Base-by-base conservation (phyloP, 2,888 invertebrate genomes). In the Tanytarsus gracilentus region DNA sequence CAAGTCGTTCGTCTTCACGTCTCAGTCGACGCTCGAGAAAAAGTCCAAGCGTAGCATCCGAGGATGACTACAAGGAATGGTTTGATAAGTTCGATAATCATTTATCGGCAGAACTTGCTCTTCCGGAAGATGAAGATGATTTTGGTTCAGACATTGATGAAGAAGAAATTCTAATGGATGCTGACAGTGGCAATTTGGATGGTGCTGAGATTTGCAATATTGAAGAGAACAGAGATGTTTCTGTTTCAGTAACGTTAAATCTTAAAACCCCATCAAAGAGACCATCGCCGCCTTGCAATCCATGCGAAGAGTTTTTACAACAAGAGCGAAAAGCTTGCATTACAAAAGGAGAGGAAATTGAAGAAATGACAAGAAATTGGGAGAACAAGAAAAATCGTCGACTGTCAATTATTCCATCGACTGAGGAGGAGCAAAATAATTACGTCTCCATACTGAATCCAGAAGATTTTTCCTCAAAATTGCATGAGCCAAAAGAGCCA, bases 61-160 rank as follows among this genome's bases (percentile, higher is more conserved):
- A 60, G 39, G 50, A 49, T 7, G 60, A 60, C 36, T 60, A 60
- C 30, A 60, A 60, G n/a, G 60, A 60, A 50, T 60, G 60, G 60
- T 60, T 60, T 21, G 60, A 50, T 26, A 49, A 25, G 25, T 60
- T 60, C 33, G 50, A 60, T 36, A 60, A 39, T 50, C 33, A 60
- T 36, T n/a, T 36, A 2, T 48, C 27, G 8, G n/a, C 60, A 5
- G 48, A 60, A 9, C 14, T 58, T 9, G 23, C 48, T 9, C n/a
- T 58, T 14, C 58, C 29, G 14, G 56, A 62, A 18, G 39, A 56
- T 23, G 48, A 30, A n/a, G 51, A 50, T 11, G 44, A 44, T 27
- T 50, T 51, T 16, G 39, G 49, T 21, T 55, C 55, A 11, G 51
- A 53, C 9, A 29, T 60, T 9, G 55, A 51, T 29, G 50, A 56